Evolutionary conservation across 2,888 invertebrate species (phyloP).

Genomic region (Leucophenga montana): DNA sequence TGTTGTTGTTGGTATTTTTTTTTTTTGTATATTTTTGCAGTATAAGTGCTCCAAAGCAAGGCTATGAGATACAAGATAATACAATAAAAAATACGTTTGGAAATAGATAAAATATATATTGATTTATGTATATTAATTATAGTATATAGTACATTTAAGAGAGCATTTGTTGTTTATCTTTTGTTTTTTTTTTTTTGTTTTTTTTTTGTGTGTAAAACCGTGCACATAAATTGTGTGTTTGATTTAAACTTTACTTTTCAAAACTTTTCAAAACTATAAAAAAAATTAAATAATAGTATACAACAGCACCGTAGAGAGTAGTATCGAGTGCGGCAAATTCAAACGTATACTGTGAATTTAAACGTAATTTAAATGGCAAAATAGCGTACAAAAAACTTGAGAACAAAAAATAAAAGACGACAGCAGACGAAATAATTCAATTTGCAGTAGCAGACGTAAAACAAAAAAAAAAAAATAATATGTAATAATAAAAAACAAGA

Average conservation of each 20-base stretch:
- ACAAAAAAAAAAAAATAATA: not conserved
- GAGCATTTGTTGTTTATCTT: not conserved
- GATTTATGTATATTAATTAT: slow-evolving; percentile 39
- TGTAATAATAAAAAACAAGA: not conserved
- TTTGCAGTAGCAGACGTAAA: slow-evolving; percentile 48
- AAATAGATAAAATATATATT: slow-evolving; percentile 59
- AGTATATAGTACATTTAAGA: slow-evolving; percentile 1
- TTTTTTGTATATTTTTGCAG: slow-evolving; percentile 55
- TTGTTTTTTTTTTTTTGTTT: not conserved
- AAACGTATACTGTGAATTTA: not conserved
- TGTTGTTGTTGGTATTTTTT: slow-evolving; percentile 32
- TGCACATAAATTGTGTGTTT: slow-evolving; percentile 15
- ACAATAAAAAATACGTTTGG: slow-evolving; percentile 57
- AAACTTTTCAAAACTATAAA: slow-evolving; percentile 12
- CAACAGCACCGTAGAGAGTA: slow-evolving; percentile 27
- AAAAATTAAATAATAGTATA: slow-evolving; percentile 34
- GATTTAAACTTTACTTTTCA: slow-evolving; percentile 19
- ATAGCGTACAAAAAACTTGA: slow-evolving; percentile 2
- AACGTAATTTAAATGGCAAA: not conserved
- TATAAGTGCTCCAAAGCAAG: slow-evolving; percentile 73
- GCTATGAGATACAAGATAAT: slow-evolving; percentile 72
- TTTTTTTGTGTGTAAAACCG: not conserved
- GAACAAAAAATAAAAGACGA: slow-evolving; percentile 19
- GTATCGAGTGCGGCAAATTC: slow-evolving; percentile 10
- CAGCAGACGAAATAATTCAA: slow-evolving; percentile 57